Evolutionary conservation across 2,888 invertebrate species (phyloP).

Genomic region (Merodon equestris): DNA sequence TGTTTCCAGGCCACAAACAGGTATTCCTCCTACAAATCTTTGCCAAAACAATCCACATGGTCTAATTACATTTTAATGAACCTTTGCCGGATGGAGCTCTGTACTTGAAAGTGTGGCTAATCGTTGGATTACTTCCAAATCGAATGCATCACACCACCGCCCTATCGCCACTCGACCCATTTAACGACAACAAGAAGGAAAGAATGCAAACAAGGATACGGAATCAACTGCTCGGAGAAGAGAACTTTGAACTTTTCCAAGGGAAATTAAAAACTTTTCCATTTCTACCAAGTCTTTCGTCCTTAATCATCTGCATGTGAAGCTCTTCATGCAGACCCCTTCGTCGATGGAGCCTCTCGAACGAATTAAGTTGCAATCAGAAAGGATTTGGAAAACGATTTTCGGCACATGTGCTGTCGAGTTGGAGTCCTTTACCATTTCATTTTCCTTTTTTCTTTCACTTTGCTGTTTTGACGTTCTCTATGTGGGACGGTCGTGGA

Average conservation of each 20-base stretch:
- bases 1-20: too few species aligned
- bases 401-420: slow-evolving; percentile 52
- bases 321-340: neutral
- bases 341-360: slow-evolving; percentile 29
- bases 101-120: slow-evolving; percentile 39
- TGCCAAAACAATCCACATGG: neutral
- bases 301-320: slow-evolving; percentile 23
- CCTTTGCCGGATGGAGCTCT: slow-evolving; percentile 19
- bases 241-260: slow-evolving; percentile 52
- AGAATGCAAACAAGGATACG: neutral
- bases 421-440: slow-evolving; percentile 10
- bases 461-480: too few species aligned
- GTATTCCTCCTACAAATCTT: too few species aligned
- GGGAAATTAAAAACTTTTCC: slow-evolving; percentile 51
- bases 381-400: slow-evolving; percentile 59
- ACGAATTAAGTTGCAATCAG: slow-evolving; percentile 58
- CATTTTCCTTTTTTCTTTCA: too few species aligned
- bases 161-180: too few species aligned
- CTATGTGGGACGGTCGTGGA: slow-evolving; percentile 1
- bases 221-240: slow-evolving; percentile 23
- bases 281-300: neutral
- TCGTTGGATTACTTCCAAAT: slow-evolving; percentile 55
- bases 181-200: slow-evolving; percentile 11
- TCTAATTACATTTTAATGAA: slow-evolving; percentile 63
- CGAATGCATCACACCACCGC: neutral